phyloP scores from a whole-genome alignment of 2,888 invertebrate species.

The Norana najaformis region DNA sequence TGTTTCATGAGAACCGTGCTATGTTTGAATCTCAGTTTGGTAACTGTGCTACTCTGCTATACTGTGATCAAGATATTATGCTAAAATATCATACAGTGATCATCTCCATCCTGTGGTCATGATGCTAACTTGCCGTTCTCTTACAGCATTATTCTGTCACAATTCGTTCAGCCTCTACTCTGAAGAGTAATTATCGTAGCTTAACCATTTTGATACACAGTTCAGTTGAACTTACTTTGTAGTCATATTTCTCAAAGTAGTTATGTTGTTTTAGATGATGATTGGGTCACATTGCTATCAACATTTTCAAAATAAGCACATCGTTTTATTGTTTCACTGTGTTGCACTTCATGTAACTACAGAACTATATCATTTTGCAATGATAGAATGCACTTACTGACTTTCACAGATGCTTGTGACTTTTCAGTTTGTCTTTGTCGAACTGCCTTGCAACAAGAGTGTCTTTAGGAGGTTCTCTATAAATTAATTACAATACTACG shows the following conservation, averaged over 20 bases:
- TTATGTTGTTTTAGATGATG: slow-evolving; percentile 1
- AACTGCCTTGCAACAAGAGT: no score
- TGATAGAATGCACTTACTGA: slow-evolving; percentile 4
- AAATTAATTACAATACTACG: slow-evolving; percentile 1
- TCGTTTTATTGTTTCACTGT: neutral
- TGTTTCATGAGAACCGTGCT: neutral
- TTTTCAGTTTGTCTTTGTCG: neutral
- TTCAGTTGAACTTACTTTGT: neutral
- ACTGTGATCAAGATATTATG: neutral
- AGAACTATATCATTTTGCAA: neutral
- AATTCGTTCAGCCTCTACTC: neutral
- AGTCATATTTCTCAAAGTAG: neutral
- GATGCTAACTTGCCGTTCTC: neutral
- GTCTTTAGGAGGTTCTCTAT: neutral
- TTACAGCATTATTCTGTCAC: neutral
- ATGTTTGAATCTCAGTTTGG: neutral
- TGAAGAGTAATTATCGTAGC: neutral
- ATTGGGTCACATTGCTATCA: neutral
- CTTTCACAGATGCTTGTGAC: neutral
- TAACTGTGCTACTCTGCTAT: neutral
- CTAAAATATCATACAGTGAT: neutral
- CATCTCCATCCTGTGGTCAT: neutral
- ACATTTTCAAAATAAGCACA: neutral
- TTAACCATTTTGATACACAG: neutral
- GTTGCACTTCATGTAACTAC: neutral